Base-by-base conservation (phyloP, 2,797 vertebrate species). In the Lateolabrax maculatus region DNA sequence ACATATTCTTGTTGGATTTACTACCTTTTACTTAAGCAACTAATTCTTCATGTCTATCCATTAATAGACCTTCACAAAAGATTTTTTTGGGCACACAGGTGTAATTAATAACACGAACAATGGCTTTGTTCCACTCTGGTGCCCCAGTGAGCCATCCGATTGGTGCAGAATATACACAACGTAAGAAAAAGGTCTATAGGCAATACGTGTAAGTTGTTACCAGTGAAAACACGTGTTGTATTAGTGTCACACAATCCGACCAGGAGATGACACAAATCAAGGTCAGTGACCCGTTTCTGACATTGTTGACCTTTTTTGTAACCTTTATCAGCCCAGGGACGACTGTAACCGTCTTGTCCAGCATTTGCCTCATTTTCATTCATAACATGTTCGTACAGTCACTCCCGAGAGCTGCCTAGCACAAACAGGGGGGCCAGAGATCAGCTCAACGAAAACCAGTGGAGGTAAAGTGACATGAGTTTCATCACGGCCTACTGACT, bases 281-380 rank as follows among this genome's bases (percentile, higher is more conserved):
- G 76, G 64, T 71, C 71, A 41, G 53, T 41, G 69, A 75, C 72
- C 60, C 23, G 58, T 56, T 48, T 21, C 53, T 39, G 64, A 55
- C 34, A 25, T 4, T 2, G 10, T 7, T 68, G 57, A 46, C 80
- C 61, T 70, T 71, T n/a, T 74, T 8, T 9, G 4, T 62, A 13
- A 72, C 71, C 49, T 80, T 78, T 74, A 31, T 61, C 18, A 46
- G 16, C 41, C 18, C 27, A 5, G 11, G 55, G 52, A 29, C 3
- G 5, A 37, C 23, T 36, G 10, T 18, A 18, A 57, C 23, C 51
- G 7, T 41, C 37, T 53, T 13, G 19, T 37, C 25, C 58, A 48
- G 31, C 55, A 46, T 39, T 68, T 3, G 12, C 5, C 73, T 84
- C 18, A 70, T 79, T 89, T 77, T 77, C 44, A 74, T 68, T 81